These are phyloP conservation scores for Ascaphus truei DNA, from an alignment of 2,113 vertebrate species.

Conservation along the genomic window DNA sequence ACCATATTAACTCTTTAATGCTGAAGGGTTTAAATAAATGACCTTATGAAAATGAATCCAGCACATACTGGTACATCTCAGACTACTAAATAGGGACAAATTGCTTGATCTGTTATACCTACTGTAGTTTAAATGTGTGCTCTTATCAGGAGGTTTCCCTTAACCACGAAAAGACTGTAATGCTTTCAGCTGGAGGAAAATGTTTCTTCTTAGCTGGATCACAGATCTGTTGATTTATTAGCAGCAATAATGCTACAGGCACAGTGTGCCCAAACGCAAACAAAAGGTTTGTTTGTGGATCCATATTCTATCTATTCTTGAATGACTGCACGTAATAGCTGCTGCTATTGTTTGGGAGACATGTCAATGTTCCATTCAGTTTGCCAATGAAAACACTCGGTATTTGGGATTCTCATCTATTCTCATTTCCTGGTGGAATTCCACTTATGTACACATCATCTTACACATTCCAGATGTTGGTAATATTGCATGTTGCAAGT, in stretches of 20 bases:
- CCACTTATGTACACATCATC: slow-evolving; percentile 8
- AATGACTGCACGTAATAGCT: neutral
- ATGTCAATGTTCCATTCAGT: neutral
- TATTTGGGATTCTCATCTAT: neutral
- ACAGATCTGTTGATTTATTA: neutral
- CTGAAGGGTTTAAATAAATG: no score
- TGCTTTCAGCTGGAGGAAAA: neutral
- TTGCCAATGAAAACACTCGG: slow-evolving; percentile 24
- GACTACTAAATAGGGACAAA: no score
- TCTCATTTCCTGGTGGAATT: slow-evolving; percentile 25
- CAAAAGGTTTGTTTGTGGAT: neutral
- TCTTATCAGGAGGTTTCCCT: no score
- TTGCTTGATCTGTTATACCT: no score
- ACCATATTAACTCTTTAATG: no score
- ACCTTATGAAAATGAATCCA: no score
- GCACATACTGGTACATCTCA: no score
- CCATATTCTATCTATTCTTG: neutral
- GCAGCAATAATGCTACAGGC: neutral
- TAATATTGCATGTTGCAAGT: neutral
- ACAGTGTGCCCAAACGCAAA: neutral
- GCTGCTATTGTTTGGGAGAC: neutral
- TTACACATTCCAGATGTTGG: slow-evolving; percentile 29
- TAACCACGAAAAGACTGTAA: no score
- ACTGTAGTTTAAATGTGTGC: no score
- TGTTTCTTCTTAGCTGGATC: neutral